These are phyloP conservation scores for Peromyscus attwateri DNA, from an alignment of 2,797 vertebrate species.

Conservation along the genomic window DNA sequence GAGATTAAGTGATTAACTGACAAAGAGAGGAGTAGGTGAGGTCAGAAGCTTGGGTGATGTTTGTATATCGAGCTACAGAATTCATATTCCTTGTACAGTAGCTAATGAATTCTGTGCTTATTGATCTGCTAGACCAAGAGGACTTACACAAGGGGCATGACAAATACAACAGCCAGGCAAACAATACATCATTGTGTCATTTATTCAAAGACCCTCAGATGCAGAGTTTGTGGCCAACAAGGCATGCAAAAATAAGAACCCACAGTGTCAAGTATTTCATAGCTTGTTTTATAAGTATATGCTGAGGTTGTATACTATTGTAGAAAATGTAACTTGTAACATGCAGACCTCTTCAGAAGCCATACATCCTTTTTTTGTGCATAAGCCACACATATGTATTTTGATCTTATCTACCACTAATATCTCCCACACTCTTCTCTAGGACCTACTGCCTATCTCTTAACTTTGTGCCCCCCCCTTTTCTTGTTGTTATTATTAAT, in stretches of 20 bases:
- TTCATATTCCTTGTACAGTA: conserved; percentile 50
- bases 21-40: not conserved
- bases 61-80: not conserved
- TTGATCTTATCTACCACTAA: not conserved
- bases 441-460: not conserved
- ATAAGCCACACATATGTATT: not conserved
- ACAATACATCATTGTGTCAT: conserved; percentile 67
- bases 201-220: conserved; percentile 23
- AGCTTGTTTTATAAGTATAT: not conserved
- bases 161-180: conserved; percentile 65
- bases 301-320: not conserved
- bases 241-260: conserved; percentile 34
- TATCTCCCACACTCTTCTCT: not conserved
- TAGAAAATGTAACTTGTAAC: not conserved
- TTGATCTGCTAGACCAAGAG: conserved; percentile 71
- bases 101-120: conserved; percentile 68
- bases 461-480: not conserved
- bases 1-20: conserved; percentile 57
- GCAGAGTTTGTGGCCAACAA: conserved; percentile 59
- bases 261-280: conserved; percentile 53
- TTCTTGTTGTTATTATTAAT: not conserved
- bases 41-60: conserved; percentile 37
- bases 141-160: conserved; percentile 38
- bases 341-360: not conserved
- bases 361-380: not conserved